Evolutionary conservation across 2,888 invertebrate genomes (phyloP).

Genomic region (Morpho achilles): DNA sequence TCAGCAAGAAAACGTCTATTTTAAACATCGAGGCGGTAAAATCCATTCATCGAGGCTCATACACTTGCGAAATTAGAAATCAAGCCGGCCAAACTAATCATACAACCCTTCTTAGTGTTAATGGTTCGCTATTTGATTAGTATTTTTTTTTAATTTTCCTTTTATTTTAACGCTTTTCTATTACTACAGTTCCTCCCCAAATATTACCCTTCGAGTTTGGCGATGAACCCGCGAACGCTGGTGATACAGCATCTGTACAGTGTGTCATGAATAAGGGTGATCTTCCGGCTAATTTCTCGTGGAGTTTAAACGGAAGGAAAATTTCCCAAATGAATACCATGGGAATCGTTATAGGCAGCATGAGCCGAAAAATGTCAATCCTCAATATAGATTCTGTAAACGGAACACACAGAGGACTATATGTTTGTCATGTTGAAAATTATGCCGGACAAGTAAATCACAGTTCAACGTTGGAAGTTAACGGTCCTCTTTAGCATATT

Average conservation of each 20-base stretch:
- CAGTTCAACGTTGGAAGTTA: conserved; percentile 84
- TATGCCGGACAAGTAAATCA: conserved; percentile 83
- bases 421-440: conserved; percentile 86
- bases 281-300: conserved; percentile 86
- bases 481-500: conserved; percentile 73
- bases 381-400: conserved; percentile 84
- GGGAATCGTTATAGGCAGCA: conserved; percentile 81
- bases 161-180: conserved; percentile 44
- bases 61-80: conserved; percentile 82
- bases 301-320: conserved; percentile 80
- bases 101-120: conserved; percentile 80
- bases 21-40: conserved; percentile 82
- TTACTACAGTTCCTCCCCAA: conserved; percentile 81
- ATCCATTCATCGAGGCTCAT: conserved; percentile 81
- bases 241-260: conserved; percentile 85
- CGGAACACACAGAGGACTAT: conserved; percentile 85
- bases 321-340: conserved; percentile 75
- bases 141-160: conserved; percentile 13
- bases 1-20: conserved; percentile 82
- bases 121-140: conserved; percentile 66
- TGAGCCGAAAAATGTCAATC: conserved; percentile 82
- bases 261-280: conserved; percentile 89
- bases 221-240: conserved; percentile 85
- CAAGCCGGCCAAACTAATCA: conserved; percentile 80
- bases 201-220: conserved; percentile 83